Evolutionary conservation across 2,113 vertebrate species (phyloP).

Genomic region (Opisthocomus hoazin): DNA sequence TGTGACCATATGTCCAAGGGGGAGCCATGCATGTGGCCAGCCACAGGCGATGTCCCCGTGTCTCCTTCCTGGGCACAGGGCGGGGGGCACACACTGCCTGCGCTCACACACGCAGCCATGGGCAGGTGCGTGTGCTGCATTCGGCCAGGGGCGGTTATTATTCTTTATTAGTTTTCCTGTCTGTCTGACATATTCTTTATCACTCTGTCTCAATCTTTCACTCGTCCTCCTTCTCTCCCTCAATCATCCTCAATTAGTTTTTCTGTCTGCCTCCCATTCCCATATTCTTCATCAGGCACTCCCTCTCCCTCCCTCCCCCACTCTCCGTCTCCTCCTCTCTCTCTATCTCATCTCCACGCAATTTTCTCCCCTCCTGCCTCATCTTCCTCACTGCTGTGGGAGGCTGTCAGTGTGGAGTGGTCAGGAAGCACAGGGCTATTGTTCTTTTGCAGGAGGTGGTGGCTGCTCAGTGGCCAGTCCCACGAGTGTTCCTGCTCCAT

Average conservation of each 20-base stretch:
- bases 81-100: not conserved
- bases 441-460: not conserved
- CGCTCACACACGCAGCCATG: not conserved
- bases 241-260: constrained; percentile 40
- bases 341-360: not conserved
- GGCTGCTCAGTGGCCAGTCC: not conserved
- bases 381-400: not conserved
- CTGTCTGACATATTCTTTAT: constrained; percentile 41
- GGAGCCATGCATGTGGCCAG: too few species aligned
- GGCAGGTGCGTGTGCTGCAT: not conserved
- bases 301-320: not conserved
- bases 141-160: constrained; percentile 20
- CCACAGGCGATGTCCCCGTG: not conserved
- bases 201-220: constrained; percentile 41
- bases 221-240: constrained; percentile 12
- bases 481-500: accelerated
- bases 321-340: not conserved
- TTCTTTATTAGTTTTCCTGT: constrained; percentile 69
- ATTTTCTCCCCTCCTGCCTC: not conserved
- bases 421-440: not conserved
- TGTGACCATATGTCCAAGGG: not conserved
- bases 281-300: not conserved
- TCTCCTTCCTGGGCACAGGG: not conserved
- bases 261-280: not conserved
- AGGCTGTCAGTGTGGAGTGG: accelerated